These are phyloP conservation scores for Chrysolina americana DNA, from an alignment of 2,888 invertebrate genomes.

Conservation along the genomic window DNA sequence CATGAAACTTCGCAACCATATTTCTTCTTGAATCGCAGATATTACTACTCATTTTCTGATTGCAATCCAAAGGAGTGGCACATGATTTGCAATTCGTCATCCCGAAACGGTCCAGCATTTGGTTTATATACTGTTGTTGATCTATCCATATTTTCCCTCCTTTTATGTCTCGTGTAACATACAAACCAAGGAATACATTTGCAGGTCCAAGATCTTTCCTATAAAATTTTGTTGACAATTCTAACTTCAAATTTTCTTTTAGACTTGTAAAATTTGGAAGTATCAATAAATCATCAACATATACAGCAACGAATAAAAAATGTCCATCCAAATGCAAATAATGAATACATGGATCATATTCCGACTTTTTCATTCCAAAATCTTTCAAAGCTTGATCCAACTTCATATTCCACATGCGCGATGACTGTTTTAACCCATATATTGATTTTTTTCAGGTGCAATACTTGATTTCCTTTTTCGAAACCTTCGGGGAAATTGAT, in stretches of 20 bases:
- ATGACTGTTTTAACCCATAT: conserved; percentile 2
- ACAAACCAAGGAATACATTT: neutral
- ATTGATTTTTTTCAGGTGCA: conserved; percentile 1
- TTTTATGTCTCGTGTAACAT: conserved; percentile 13
- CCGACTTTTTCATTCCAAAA: conserved; percentile 1
- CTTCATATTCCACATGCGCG: neutral
- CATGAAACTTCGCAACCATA: neutral
- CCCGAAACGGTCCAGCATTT: neutral
- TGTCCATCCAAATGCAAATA: neutral
- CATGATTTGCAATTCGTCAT: conserved; percentile 18
- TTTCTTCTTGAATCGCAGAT: neutral
- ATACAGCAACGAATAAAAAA: conserved; percentile 6
- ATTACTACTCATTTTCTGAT: neutral
- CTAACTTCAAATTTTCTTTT: neutral
- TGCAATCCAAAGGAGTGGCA: neutral
- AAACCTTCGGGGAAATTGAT: conserved; percentile 26
- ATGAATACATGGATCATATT: neutral
- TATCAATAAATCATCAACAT: neutral
- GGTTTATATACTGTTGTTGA: conserved; percentile 9
- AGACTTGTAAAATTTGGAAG: neutral
- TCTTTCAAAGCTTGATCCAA: conserved; percentile 9
- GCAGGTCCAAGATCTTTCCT: conserved; percentile 16
- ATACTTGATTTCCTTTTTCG: neutral
- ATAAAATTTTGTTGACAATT: conserved; percentile 17
- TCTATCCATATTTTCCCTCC: conserved; percentile 7